Evolutionary conservation across 2,113 vertebrate genomes (phyloP).

Genomic region (Mirounga angustirostris): DNA sequence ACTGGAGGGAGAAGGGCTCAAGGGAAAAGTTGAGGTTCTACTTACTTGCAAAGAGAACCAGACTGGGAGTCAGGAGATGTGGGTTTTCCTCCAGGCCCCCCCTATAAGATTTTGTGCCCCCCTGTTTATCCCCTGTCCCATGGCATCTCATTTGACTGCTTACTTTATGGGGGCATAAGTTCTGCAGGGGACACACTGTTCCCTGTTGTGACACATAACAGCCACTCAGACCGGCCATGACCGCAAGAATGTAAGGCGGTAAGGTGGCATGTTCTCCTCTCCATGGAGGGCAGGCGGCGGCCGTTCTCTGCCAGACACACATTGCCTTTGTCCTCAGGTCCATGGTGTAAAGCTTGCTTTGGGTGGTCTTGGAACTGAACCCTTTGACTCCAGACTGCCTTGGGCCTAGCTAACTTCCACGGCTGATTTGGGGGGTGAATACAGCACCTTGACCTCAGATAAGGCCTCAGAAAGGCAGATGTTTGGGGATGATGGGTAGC

Average conservation of each 20-base stretch:
- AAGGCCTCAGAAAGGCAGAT: not conserved
- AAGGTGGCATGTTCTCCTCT: not conserved
- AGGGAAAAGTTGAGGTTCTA: not conserved
- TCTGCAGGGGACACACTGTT: not conserved
- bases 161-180: not conserved
- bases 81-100: not conserved
- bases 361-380: not conserved
- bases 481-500: not conserved
- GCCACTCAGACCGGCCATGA: fast-evolving
- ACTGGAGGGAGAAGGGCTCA: not conserved
- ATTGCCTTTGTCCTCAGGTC: not conserved
- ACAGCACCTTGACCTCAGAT: not conserved
- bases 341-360: not conserved
- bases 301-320: not conserved
- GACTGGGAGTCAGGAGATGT: not conserved
- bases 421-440: not conserved
- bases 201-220: not conserved
- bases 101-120: no score
- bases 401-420: not conserved
- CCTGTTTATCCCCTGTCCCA: not conserved
- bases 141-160: not conserved
- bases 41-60: not conserved
- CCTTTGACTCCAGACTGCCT: not conserved
- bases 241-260: fast-evolving
- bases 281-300: not conserved